phyloP scores from a whole-genome alignment of 1,140 invertebrate genomes.

The Periplaneta americana region DNA sequence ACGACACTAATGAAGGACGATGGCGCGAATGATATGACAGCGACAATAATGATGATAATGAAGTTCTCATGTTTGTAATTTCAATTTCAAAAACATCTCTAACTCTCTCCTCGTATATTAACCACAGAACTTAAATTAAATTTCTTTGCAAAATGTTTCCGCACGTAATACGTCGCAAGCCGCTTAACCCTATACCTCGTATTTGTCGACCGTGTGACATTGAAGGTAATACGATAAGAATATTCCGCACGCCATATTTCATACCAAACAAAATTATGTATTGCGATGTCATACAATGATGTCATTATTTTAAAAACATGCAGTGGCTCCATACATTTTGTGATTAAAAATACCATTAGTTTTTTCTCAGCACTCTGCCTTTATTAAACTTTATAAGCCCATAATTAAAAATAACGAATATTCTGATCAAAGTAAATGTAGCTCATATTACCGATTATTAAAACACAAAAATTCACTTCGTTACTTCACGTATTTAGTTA shows the following conservation, averaged over 20 bases:
- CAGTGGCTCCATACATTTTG: not conserved
- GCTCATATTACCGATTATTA: not conserved
- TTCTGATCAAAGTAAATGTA: not conserved
- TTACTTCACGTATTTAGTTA: not conserved
- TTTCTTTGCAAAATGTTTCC: too few species aligned
- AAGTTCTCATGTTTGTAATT: too few species aligned
- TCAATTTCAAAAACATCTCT: too few species aligned
- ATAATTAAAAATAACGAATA: not conserved
- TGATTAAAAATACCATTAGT: not conserved
- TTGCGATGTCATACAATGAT: not conserved
- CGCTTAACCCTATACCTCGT: too few species aligned
- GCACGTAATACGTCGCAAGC: too few species aligned
- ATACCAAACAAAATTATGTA: too few species aligned
- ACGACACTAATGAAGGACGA: too few species aligned
- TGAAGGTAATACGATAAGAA: not conserved
- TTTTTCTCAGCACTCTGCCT: not conserved
- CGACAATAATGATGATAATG: too few species aligned
- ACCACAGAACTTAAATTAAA: too few species aligned
- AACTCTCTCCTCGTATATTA: too few species aligned
- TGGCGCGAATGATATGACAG: too few species aligned
- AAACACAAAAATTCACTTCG: not conserved
- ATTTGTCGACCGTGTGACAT: not conserved
- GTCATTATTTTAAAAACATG: not conserved
- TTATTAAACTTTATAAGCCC: not conserved
- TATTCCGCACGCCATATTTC: not conserved